Evolutionary conservation across 2,113 vertebrate genomes (phyloP).

Genomic region (Tachycineta bicolor): DNA sequence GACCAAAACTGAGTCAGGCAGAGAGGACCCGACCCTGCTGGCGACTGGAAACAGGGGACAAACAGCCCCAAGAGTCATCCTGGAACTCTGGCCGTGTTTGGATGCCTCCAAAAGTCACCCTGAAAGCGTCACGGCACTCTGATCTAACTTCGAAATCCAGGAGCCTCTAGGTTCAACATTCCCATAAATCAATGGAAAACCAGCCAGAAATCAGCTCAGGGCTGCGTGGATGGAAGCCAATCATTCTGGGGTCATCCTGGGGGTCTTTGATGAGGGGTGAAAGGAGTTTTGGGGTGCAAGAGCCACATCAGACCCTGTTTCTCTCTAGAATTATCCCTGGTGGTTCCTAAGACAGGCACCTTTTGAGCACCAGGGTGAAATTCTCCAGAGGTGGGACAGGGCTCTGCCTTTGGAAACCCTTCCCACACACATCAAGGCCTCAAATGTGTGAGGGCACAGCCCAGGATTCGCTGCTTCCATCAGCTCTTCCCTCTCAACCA

Average conservation of each 20-base stretch:
- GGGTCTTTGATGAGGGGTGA: background rate
- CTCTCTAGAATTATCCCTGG: background rate
- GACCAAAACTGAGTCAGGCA: background rate
- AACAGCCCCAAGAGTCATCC: background rate
- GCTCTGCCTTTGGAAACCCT: background rate
- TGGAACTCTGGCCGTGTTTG: background rate
- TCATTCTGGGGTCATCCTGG: rapidly evolving
- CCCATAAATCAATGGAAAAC: background rate
- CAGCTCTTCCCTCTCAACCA: background rate
- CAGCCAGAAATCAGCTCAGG: background rate
- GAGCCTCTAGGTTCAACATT: background rate
- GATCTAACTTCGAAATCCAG: background rate
- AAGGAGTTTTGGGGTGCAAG: background rate
- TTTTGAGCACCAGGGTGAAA: background rate
- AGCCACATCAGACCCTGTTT: background rate
- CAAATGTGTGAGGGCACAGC: background rate
- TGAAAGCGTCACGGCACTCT: rapidly evolving
- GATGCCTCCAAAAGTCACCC: background rate
- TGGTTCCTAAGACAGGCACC: background rate
- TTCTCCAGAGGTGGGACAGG: background rate
- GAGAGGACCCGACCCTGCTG: background rate
- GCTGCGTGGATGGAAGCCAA: background rate
- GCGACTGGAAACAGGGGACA: background rate
- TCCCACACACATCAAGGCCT: background rate
- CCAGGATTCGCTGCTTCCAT: background rate